These are phyloP conservation scores for Eulithis testata DNA, from an alignment of 2,888 invertebrate species.

Conservation along the genomic window DNA sequence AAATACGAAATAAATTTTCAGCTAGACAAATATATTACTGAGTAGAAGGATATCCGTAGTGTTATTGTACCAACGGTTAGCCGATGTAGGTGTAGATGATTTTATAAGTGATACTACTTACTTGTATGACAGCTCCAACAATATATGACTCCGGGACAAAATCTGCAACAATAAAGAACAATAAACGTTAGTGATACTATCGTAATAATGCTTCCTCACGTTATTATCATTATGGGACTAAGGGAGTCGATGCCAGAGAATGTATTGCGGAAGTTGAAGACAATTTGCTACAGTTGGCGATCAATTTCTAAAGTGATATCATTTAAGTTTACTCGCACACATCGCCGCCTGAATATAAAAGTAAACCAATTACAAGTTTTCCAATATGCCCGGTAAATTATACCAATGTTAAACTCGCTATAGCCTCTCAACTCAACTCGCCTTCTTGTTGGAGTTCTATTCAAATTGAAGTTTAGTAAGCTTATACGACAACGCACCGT, in stretches of 20 bases:
- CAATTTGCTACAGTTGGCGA: conserved; percentile 41
- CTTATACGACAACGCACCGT: conserved; percentile 46
- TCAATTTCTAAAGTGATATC: conserved; percentile 64
- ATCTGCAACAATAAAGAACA: conserved; percentile 69
- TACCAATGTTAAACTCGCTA: conserved; percentile 74
- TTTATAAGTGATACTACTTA: conserved; percentile 54
- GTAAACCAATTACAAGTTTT: conserved; percentile 82
- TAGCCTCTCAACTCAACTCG: conserved; percentile 57
- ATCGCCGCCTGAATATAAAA: conserved; percentile 73
- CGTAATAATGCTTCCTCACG: conserved; percentile 23
- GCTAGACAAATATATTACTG: conserved; percentile 55
- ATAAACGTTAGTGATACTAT: conserved; percentile 34
- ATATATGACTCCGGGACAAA: conserved; percentile 80
- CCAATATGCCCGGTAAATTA: conserved; percentile 78
- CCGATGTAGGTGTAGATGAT: conserved; percentile 11
- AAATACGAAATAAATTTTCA: conserved; percentile 69
- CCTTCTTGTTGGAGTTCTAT: conserved; percentile 60
- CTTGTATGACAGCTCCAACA: conserved; percentile 74
- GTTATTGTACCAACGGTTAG: conserved; percentile 24
- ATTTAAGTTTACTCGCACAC: conserved; percentile 67
- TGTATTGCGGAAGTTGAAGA: conserved; percentile 33
- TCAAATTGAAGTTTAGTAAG: conserved; percentile 62
- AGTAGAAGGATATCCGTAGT: conserved; percentile 43
- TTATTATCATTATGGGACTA: conserved; percentile 29
- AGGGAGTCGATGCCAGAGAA: conserved; percentile 24